Percentiles rank a stretch among this genome's conserved stretches.
Evolutionary conservation across 2,888 invertebrate species (phyloP).

Genomic region (Dusona sp.): DNA sequence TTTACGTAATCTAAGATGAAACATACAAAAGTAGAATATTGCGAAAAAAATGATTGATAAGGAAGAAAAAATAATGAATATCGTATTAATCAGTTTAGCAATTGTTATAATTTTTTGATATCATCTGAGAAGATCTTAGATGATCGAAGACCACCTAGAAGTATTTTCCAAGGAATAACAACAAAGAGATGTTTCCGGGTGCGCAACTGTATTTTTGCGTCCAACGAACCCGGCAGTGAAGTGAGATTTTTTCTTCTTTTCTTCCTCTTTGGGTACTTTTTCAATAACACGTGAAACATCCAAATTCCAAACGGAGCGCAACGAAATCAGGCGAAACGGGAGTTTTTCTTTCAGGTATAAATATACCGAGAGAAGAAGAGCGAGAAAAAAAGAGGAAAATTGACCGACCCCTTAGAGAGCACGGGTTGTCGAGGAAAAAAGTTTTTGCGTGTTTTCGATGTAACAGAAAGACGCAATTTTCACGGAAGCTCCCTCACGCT

Average conservation of each 20-base stretch:
- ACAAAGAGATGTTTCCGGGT: constrained; percentile 53
- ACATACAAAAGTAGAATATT: too few relatives aligned
- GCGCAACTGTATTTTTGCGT: constrained; percentile 47
- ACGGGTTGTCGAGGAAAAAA: constrained; percentile 45
- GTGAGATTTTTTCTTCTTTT: constrained; percentile 43
- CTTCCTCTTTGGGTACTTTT: constrained; percentile 1
- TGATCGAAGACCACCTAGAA: constrained; percentile 44
- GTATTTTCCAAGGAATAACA: constrained; percentile 20
- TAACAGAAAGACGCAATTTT: constrained; percentile 74
- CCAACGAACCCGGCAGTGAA: constrained; percentile 69
- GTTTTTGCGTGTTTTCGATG: constrained; percentile 57
- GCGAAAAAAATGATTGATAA: too few relatives aligned
- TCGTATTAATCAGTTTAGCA: not conserved
- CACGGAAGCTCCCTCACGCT: constrained; percentile 67
- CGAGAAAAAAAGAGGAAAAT: constrained; percentile 30
- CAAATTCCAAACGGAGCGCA: constrained; percentile 66
- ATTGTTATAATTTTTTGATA: not conserved
- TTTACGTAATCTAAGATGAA: too few relatives aligned
- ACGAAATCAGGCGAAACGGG: constrained; percentile 58
- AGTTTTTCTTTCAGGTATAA: constrained; percentile 33
- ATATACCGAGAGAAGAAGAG: not conserved
- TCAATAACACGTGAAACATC: constrained; percentile 48
- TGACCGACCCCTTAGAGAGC: constrained; percentile 27
- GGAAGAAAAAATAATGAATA: too few relatives aligned
- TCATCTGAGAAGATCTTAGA: not conserved